phyloP scores from a whole-genome alignment of 2,888 invertebrate genomes.

The Chaetoderma sp. region DNA sequence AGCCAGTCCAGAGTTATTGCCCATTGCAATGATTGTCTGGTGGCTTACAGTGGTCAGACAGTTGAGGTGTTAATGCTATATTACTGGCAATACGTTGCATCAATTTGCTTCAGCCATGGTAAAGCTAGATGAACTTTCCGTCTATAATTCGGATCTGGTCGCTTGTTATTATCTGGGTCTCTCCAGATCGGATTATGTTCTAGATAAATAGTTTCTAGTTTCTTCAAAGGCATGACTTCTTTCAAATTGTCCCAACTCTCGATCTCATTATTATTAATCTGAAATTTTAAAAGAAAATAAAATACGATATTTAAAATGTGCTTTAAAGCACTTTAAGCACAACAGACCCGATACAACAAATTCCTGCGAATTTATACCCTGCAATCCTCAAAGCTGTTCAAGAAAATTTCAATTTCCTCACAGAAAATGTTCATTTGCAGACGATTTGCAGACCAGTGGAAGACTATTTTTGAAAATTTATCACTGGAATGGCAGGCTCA shows the following conservation, averaged over 20 bases:
- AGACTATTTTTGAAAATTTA: no score
- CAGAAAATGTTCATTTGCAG: no score
- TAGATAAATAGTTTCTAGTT: conserved; percentile 85
- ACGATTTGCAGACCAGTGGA: no score
- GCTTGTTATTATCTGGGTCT: conserved; percentile 68
- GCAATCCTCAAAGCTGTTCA: no score
- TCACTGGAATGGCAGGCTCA: no score
- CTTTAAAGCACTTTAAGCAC: background rate
- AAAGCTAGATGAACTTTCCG: conserved; percentile 89
- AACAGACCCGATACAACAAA: background rate
- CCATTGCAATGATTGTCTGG: no score
- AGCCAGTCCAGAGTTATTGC: no score
- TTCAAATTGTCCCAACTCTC: conserved; percentile 88
- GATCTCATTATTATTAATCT: conserved; percentile 93
- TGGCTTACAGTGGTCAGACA: no score
- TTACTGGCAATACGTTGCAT: no score
- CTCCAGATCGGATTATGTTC: conserved; percentile 87
- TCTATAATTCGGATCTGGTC: conserved; percentile 84
- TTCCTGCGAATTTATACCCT: no score
- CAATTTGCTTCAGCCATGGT: conserved; percentile 90
- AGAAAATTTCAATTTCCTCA: no score
- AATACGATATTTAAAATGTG: background rate
- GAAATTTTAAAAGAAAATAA: conserved; percentile 55
- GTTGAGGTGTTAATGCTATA: no score
- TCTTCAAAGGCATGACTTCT: conserved; percentile 73